Base-by-base conservation (phyloP, 2,888 invertebrate genomes). In the Conus canariensis region DNA sequence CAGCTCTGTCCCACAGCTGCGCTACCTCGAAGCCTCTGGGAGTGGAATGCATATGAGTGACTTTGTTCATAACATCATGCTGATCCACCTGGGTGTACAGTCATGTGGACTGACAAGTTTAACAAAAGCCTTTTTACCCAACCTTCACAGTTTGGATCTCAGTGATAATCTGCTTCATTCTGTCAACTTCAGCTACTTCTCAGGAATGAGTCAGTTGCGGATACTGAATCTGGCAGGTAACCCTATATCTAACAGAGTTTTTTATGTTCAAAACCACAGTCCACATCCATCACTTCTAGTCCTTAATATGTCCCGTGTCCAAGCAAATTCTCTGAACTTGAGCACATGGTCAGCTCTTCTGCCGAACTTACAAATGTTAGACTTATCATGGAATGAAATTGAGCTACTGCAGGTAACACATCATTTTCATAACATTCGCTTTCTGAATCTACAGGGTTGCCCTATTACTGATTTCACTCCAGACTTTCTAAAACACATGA, bases 301-400 rank as follows among this genome's bases (percentile, higher is more conserved):
- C 88, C 1, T 91, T 91, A 16, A 89, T 91, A 14, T 91, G 92
- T 59, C 91, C 90, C 10, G 93, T 93, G 94, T 93, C 93, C 1
- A 45, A 92, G 4, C 93, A 94, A 87, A 85, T 94, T 90, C 59
- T 92, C 8, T 92, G 92, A 6, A 93, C n/a, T n/a, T 74, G 74
- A 74, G 45, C 45, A n/a, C 25, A 10, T 74, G 10, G 3, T 74
- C 74, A n/a, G 22, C 74, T 74, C n/a, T 74, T 8, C 5, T 22
- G n/a, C 74, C 74, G 45, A 25, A 74, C 10, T 25, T 74, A 74
- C n/a, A 74, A 25, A 2, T 74, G 22, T 25, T 74, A n/a, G n/a
- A 74, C n/a, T 74, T 74, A n/a, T 74, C 74, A 94, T 45, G 93
- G 93, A 0, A 83, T 88, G 14, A 93, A 93, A 3, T 93, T 93